A percentile compares a stretch with the other conserved stretches of the same genome.
Evolutionary conservation across 1,140 invertebrate species (phyloP).

Genomic region (Drosophila melanica): DNA sequence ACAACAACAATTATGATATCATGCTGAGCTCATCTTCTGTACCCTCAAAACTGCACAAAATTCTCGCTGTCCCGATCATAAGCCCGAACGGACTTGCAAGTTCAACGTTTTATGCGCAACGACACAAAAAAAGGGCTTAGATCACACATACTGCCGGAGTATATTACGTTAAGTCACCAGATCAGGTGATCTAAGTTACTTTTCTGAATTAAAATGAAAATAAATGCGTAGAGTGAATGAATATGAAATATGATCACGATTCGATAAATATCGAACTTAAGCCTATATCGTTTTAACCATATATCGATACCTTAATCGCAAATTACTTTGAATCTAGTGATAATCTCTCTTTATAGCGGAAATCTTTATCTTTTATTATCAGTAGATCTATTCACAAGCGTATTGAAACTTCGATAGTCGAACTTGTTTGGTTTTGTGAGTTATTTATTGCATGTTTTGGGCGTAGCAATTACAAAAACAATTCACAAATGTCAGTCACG

Average conservation of each 20-base stretch:
- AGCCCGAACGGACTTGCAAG: conserved; percentile 16
- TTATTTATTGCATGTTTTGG: conserved; percentile 55
- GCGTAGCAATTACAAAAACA: conserved; percentile 58
- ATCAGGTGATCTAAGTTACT: conserved; percentile 3
- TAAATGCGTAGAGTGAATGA: too few relatives aligned
- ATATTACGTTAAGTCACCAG: background rate
- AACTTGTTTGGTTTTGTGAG: conserved; percentile 38
- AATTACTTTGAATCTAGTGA: too few relatives aligned
- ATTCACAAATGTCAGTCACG: conserved; percentile 78
- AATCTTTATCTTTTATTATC: background rate
- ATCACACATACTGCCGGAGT: conserved; percentile 1
- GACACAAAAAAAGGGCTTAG: conserved; percentile 11
- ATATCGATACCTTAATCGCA: too few relatives aligned
- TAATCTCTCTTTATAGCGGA: too few relatives aligned
- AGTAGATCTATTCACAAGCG: background rate
- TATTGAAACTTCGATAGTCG: background rate
- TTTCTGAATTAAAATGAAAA: background rate
- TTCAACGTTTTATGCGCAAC: conserved; percentile 31
- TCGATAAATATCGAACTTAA: too few relatives aligned
- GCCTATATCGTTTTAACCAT: too few relatives aligned
- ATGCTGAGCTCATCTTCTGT: conserved; percentile 65
- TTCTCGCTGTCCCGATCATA: conserved; percentile 10
- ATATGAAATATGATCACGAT: too few relatives aligned
- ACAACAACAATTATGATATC: conserved; percentile 62
- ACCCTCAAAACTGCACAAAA: conserved; percentile 5